These are phyloP conservation scores for Microctenopoma lineatum DNA, from an alignment of 2,797 vertebrate genomes.

Conservation along the genomic window DNA sequence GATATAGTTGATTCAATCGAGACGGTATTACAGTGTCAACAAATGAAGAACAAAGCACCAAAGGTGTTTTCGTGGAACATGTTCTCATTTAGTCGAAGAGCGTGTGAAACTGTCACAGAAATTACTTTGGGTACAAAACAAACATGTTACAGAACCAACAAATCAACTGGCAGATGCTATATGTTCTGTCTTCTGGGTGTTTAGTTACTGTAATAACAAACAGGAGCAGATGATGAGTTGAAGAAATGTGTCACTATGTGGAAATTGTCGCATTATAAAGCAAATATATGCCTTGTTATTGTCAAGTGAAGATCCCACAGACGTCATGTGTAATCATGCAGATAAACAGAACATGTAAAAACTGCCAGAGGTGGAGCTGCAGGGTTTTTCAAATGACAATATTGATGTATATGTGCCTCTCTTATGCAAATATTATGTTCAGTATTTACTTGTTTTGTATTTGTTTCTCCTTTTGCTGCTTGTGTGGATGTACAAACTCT, in stretches of 20 bases:
- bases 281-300: background rate
- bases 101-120: conserved; percentile 20
- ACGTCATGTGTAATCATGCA: too few relatives aligned
- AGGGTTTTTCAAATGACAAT: background rate
- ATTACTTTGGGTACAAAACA: conserved; percentile 7
- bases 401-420: background rate
- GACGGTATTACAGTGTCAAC: background rate
- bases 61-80: conserved; percentile 8
- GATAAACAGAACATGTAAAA: too few relatives aligned
- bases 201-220: background rate
- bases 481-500: conserved; percentile 1
- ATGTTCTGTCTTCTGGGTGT: background rate
- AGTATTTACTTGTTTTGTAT: background rate
- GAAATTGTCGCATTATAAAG: background rate
- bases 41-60: conserved; percentile 12
- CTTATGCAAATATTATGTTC: background rate
- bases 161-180: background rate
- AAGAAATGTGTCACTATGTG: background rate
- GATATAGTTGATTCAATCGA: conserved; percentile 50
- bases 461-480: background rate
- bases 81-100: conserved; percentile 12
- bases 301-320: background rate
- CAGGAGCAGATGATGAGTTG: background rate
- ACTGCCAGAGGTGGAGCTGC: background rate
- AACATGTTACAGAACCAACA: conserved; percentile 7